Evolutionary conservation across 92 coral and sea anemone species (phyloP), one percentile per base, ranked within the genome.

Genomic region (Zoanthus sociatus): DNA sequence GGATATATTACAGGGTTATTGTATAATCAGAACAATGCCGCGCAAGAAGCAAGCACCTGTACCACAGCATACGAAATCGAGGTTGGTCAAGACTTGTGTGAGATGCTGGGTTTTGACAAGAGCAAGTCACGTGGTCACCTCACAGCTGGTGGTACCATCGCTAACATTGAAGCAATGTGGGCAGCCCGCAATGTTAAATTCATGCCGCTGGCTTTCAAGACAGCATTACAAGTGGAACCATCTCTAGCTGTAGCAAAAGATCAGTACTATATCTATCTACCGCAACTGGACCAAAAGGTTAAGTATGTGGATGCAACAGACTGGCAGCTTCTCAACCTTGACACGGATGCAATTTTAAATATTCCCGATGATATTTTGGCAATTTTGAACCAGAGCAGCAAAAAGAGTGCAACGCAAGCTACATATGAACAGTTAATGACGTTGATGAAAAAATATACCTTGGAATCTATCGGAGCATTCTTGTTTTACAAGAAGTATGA

Each of bases 141-240:
- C 6, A 89, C 91, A 67, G 87, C 92, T 68, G 98, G 98, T n/a
- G 98, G 98, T 5, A 55, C 94, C 30, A 87, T 91, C 9, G 98
- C 98, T 11, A 96, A 96, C 88, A 96, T 96, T 76, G 98, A 96
- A 90, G 93, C 98, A 69, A 85, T 96, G 83, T 96, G 95, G 98
- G 95, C 95, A 11, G 96, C 90, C 12, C 79, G 98, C 13, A 96
- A 96, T 72, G 89, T 96, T 47, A 96, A 96, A 89, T 86, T 90
- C 93, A 89, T 78, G 93, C 97, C 45, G 26, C 91, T 56, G 93
- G 95, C 71, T 77, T 96, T 16, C 92, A 91, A 79, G 95, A 94
- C 79, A 77, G 94, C 98, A 60, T 77, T 96, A 87, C 58, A 73
- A 73, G 91, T 71, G 45, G 98, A 92, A 18, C 84, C 88, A 5